Percentiles rank a stretch among this genome's conserved stretches.
These are phyloP conservation scores for Danionella cerebrum DNA, from an alignment of 2,113 vertebrate genomes.

Conservation along the genomic window DNA sequence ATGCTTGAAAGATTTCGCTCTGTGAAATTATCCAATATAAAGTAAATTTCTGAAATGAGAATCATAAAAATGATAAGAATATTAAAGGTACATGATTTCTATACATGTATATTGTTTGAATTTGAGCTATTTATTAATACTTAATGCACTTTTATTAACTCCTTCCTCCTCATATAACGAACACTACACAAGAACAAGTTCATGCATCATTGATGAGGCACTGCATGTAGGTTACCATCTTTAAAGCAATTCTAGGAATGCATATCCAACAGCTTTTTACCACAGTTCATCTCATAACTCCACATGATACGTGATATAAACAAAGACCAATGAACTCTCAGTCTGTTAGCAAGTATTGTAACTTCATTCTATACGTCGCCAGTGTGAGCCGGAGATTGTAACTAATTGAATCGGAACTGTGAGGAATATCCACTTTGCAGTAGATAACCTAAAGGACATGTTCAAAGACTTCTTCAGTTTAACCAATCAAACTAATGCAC, in stretches of 20 bases:
- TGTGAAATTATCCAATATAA: no score
- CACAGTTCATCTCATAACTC: not conserved
- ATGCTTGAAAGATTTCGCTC: no score
- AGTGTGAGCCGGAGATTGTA: no score
- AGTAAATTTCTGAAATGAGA: no score
- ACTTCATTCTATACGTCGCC: not conserved
- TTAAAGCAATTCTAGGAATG: not conserved
- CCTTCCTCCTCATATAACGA: not conserved
- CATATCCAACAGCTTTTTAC: not conserved
- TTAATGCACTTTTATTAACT: no score
- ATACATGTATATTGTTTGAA: no score
- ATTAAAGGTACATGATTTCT: no score
- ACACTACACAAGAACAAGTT: not conserved
- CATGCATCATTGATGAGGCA: not conserved
- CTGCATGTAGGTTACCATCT: not conserved
- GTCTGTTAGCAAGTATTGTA: not conserved
- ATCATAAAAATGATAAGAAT: no score
- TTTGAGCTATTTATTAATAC: not conserved
- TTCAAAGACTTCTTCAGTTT: not conserved
- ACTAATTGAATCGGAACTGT: no score
- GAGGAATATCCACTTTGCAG: no score
- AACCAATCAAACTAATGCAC: slow-evolving; percentile 28
- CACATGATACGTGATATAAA: not conserved
- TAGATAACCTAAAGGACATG: not conserved
- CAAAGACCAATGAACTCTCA: not conserved